Evolutionary conservation across 2,113 vertebrate species (phyloP).

Genomic region (Amphiprion percula): DNA sequence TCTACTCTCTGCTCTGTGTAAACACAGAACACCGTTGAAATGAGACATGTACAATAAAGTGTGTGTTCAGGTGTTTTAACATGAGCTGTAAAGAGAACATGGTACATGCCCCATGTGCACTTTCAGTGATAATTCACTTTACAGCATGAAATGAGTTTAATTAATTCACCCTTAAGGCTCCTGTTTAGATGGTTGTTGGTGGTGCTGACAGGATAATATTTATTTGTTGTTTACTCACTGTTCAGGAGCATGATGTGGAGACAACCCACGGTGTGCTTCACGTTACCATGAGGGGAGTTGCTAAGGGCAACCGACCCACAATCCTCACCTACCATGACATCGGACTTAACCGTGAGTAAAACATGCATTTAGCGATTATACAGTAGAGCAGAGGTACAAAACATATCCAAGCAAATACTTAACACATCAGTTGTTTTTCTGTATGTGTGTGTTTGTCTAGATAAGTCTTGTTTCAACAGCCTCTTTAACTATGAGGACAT

Average conservation of each 20-base stretch:
- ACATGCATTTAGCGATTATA: neutral
- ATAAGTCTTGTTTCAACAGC: conserved; percentile 74
- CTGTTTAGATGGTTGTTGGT: neutral
- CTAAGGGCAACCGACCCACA: conserved; percentile 93
- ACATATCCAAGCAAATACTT: no score
- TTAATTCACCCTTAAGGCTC: no score
- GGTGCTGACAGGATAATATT: neutral
- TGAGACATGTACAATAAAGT: no score
- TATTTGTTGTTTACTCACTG: conserved; percentile 10
- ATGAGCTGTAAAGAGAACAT: no score
- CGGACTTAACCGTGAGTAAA: conserved; percentile 94
- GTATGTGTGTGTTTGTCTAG: conserved; percentile 43
- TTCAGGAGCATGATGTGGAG: conserved; percentile 96
- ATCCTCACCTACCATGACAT: conserved; percentile 98
- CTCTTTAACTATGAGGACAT: conserved; percentile 94
- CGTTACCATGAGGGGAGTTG: conserved; percentile 92
- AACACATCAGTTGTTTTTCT: neutral
- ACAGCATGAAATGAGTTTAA: no score
- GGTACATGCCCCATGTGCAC: no score
- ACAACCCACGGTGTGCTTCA: conserved; percentile 93
- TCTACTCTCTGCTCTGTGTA: no score
- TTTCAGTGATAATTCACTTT: no score
- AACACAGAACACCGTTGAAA: no score
- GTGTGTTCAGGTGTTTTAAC: no score
- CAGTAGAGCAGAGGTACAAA: neutral